Percentiles rank a stretch among this genome's conserved stretches.
phyloP scores from a whole-genome alignment of 2,113 vertebrate genomes.

The Cinclus mexicanus region DNA sequence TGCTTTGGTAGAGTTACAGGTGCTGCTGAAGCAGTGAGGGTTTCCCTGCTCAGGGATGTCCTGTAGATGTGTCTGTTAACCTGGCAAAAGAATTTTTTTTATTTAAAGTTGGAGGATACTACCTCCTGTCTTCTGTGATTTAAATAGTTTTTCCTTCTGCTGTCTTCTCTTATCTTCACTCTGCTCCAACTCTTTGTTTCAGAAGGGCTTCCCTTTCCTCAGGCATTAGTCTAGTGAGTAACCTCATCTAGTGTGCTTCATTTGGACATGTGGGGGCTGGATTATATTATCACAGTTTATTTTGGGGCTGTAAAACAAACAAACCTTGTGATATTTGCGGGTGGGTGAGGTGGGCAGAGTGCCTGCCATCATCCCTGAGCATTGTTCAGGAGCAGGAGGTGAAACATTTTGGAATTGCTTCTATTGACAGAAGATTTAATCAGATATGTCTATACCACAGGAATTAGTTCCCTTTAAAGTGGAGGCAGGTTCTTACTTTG shows the following conservation, averaged over 20 bases:
- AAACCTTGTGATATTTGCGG: not conserved
- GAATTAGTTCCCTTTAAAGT: not conserved
- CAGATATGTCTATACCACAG: accelerated
- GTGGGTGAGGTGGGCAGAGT: not conserved
- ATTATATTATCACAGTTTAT: not conserved
- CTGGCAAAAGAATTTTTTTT: not conserved
- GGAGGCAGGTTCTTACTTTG: not conserved
- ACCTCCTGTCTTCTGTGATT: not conserved
- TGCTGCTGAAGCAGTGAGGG: not conserved
- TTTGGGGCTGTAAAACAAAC: slow-evolving; percentile 25
- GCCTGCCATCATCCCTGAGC: not conserved
- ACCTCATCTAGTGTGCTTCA: not conserved
- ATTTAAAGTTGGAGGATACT: not conserved
- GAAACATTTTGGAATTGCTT: not conserved
- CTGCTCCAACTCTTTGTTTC: not conserved
- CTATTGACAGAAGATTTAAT: not conserved
- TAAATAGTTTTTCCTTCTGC: not conserved
- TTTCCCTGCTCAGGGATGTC: not conserved
- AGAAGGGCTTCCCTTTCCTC: slow-evolving; percentile 42
- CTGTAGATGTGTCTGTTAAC: not conserved
- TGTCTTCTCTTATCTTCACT: not conserved
- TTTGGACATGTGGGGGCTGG: not conserved
- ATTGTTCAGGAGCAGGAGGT: not conserved
- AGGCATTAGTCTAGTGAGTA: slow-evolving; percentile 19
- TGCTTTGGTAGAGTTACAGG: not conserved